A percentile compares a stretch with the other conserved stretches of the same genome.
phyloP scores from a whole-genome alignment of 2,113 vertebrate species.

The Cyprinodon variegatus region DNA sequence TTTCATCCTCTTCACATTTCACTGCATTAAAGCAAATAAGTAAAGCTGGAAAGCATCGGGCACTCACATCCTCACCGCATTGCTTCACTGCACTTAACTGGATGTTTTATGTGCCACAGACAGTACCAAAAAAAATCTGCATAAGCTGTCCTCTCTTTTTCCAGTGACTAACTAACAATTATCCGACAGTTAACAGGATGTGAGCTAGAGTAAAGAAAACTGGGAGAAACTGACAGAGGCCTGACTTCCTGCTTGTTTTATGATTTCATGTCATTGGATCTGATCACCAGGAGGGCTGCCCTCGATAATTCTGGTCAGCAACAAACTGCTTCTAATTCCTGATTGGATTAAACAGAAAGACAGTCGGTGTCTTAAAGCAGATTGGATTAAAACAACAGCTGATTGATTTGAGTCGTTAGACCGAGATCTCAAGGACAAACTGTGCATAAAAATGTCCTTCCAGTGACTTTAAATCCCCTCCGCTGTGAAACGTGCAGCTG shows the following conservation, averaged over 20 bases:
- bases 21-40: no score
- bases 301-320: slow-evolving; percentile 48
- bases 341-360: slow-evolving; percentile 54
- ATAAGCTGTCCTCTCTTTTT: background rate
- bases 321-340: slow-evolving; percentile 38
- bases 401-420: slow-evolving; percentile 23
- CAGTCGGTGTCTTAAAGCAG: slow-evolving; percentile 26
- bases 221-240: background rate
- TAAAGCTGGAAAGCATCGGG: no score
- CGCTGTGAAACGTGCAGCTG: no score
- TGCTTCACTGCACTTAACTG: background rate
- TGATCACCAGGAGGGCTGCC: slow-evolving; percentile 40
- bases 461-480: slow-evolving; percentile 17
- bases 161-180: background rate
- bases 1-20: no score
- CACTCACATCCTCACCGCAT: no score
- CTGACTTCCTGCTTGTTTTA: slow-evolving; percentile 8
- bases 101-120: background rate
- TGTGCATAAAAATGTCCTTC: background rate
- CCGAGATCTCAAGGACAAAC: slow-evolving; percentile 3
- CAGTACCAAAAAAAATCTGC: background rate
- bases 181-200: background rate
- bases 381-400: slow-evolving; percentile 44
- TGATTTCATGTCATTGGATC: slow-evolving; percentile 31
- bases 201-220: background rate